Percentiles rank a stretch among this genome's conserved stretches.
phyloP scores from a whole-genome alignment of 2,888 invertebrate species.

The Polymixis flavicincta region DNA sequence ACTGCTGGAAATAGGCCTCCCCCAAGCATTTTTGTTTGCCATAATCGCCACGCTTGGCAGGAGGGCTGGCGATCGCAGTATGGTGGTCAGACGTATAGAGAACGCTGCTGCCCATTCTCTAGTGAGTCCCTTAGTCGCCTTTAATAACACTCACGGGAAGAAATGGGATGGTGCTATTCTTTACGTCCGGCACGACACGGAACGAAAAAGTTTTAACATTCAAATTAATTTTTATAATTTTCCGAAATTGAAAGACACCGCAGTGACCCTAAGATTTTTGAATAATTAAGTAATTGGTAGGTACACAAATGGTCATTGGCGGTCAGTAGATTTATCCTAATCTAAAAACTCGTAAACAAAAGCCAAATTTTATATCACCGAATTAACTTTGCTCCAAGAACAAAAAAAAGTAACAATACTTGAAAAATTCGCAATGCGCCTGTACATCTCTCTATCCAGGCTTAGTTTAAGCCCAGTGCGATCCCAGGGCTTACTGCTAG shows the following conservation, averaged over 20 bases:
- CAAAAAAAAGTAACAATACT: conserved; percentile 28
- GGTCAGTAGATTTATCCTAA: background rate
- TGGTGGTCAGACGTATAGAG: too few species aligned
- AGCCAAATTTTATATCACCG: conserved; percentile 40
- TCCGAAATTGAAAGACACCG: background rate
- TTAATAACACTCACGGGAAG: too few species aligned
- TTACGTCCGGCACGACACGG: too few species aligned
- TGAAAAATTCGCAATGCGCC: conserved; percentile 55
- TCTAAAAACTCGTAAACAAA: conserved; percentile 6
- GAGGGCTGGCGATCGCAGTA: too few species aligned
- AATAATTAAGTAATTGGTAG: background rate
- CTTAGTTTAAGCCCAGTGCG: conserved; percentile 59
- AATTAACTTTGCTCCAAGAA: conserved; percentile 26
- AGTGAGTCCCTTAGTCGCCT: too few species aligned
- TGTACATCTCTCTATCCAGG: conserved; percentile 47
- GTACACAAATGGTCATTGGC: too few species aligned
- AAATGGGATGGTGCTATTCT: too few species aligned
- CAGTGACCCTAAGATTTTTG: background rate
- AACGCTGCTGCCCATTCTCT: too few species aligned
- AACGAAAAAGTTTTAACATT: too few species aligned
- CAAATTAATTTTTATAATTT: background rate
- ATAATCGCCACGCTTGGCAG: too few species aligned
- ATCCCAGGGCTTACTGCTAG: conserved; percentile 60
- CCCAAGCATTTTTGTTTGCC: too few species aligned
- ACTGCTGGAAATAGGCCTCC: too few species aligned